These are phyloP conservation scores for Philopotamus ludificatus DNA, from an alignment of 1,140 invertebrate genomes.

Conservation along the genomic window DNA sequence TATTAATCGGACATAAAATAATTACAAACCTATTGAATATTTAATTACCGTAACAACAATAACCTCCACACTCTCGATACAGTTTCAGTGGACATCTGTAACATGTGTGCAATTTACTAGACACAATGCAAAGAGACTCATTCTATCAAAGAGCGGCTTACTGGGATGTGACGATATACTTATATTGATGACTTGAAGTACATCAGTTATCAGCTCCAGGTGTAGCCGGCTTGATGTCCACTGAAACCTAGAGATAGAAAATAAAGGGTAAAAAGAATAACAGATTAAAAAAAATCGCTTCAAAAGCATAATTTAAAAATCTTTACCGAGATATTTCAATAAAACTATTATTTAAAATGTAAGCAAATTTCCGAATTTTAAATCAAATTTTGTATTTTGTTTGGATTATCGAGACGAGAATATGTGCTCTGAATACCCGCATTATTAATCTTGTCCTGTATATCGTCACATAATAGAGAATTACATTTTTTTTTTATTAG, in stretches of 20 bases:
- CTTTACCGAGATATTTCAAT: not conserved
- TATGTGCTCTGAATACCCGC: not conserved
- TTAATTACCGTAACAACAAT: not conserved
- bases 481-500: no score
- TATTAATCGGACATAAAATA: not conserved
- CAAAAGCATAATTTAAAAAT: no score
- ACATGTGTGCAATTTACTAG: not conserved
- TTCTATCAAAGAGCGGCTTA: not conserved
- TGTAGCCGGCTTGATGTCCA: not conserved
- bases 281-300: not conserved
- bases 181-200: not conserved
- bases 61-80: not conserved
- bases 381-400: not conserved
- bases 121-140: not conserved
- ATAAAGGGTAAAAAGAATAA: not conserved
- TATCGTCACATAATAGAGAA: no score
- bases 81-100: slow-evolving; percentile 15
- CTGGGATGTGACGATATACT: not conserved
- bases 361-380: not conserved
- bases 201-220: not conserved
- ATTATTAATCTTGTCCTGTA: no score
- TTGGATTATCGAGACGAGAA: not conserved
- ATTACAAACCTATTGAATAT: not conserved
- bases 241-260: slow-evolving; percentile 2
- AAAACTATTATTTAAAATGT: not conserved